These are phyloP conservation scores for Suricata suricatta DNA, from an alignment of 2,113 vertebrate genomes.

Conservation along the genomic window DNA sequence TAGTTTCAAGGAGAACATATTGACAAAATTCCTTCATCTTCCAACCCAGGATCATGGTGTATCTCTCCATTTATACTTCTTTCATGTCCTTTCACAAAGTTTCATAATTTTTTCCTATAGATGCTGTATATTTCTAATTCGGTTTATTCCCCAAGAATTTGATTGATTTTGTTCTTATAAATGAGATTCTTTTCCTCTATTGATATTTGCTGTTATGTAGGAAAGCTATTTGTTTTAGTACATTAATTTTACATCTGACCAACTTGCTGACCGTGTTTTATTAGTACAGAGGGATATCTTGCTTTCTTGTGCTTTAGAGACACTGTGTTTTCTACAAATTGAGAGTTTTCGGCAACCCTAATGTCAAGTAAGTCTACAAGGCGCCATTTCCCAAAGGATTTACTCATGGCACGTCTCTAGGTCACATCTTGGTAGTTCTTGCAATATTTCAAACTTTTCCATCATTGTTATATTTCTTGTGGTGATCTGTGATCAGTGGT, in stretches of 20 bases:
- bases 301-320: background rate
- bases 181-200: background rate
- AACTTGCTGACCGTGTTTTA: background rate
- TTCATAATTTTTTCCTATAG: background rate
- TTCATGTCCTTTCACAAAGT: no score
- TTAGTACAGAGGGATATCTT: background rate
- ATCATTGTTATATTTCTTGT: background rate
- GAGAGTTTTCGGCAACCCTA: background rate
- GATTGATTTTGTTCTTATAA: constrained; percentile 13
- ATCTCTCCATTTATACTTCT: no score
- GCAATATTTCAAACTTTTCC: background rate
- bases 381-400: background rate
- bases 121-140: background rate
- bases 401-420: background rate
- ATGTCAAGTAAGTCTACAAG: background rate
- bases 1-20: background rate
- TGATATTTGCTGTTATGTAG: background rate
- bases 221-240: background rate
- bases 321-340: background rate
- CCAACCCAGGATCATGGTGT: no score
- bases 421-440: background rate
- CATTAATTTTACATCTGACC: background rate
- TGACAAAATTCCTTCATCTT: no score
- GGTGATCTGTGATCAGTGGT: background rate
- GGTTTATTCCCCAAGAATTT: background rate